Evolutionary conservation across 2,113 vertebrate genomes (phyloP), one percentile per base, ranked within the genome.

Genomic region (Neolamprologus modestus): DNA sequence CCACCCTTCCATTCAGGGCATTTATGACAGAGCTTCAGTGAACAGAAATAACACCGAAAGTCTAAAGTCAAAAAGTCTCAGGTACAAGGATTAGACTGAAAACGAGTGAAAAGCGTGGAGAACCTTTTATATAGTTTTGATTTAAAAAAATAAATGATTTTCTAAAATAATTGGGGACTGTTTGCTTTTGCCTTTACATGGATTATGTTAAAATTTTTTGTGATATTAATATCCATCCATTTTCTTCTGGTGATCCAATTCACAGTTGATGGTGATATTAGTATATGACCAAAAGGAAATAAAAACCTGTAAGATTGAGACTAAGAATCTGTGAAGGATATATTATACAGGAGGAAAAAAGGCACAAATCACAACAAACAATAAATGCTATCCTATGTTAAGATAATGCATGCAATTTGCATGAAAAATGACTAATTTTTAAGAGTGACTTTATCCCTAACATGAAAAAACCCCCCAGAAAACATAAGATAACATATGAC

Each of bases 101-200:
- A 66, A 66, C 0, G 1, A 37, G 17, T 61, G 14, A 66, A 37
- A 66, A 37, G 33, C 3, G 0, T 12, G 0, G 33, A 21, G 3
- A 1, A 66, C 61, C 10, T 13, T 66, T 21, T 40, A 40, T 68
- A 68, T 68, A 4, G 35, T 68, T 40, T 40, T 68, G 11, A 40
- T 68, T 68, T 8, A 37, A n/a, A n/a, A 13, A n/a, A 40, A 33
- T 0, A 21, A 68, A 68, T 0, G 7, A 68, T 68, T 68, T 37
- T 37, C 63, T 68, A 68, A 68, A 68, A 40, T 37, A 40, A 40
- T 21, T 68, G 2, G 3, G 35, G n/a, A 14, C 63, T 42, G 35
- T 71, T 42, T 14, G 63, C 14, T 26, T 80, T 61, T 79, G 26
- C 31, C 12, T 26, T 76, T 61, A 12, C 12, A 21, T 47, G 28